Percentiles rank a stretch among this genome's conserved stretches.
Evolutionary conservation across 2,797 vertebrate genomes (phyloP).

Genomic region (Pagetopsis macropterus): DNA sequence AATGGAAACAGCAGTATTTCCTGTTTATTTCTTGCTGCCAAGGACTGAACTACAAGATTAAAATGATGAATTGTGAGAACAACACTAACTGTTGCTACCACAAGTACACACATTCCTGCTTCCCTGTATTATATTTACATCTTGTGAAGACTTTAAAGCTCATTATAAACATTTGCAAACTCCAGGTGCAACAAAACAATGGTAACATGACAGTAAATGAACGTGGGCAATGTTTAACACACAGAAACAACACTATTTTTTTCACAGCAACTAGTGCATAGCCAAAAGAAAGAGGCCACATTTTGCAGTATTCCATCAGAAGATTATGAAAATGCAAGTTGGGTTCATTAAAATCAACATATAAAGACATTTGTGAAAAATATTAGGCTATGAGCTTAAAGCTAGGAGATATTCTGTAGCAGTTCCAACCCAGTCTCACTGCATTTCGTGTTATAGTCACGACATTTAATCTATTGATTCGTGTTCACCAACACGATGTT

Average conservation of each 20-base stretch:
- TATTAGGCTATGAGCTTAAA: neutral
- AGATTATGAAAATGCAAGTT: no score
- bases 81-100: constrained; percentile 1
- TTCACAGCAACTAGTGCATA: neutral
- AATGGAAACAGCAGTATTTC: constrained; percentile 26
- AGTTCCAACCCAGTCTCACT: no score
- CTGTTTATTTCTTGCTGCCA: constrained; percentile 27
- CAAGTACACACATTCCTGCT: neutral
- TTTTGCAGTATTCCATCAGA: neutral
- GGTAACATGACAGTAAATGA: constrained; percentile 8
- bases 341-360: no score
- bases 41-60: constrained; percentile 5
- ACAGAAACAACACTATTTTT: neutral
- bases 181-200: neutral
- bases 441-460: no score
- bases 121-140: neutral
- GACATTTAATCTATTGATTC: no score
- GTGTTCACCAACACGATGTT: no score
- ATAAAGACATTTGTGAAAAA: neutral
- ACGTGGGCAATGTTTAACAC: neutral
- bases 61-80: constrained; percentile 10
- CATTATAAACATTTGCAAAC: constrained; percentile 21
- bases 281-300: neutral
- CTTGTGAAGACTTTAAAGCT: constrained; percentile 23
- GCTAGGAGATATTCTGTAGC: neutral